These are phyloP conservation scores for Catagonus wagneri DNA, from an alignment of 2,113 vertebrate genomes.

Conservation along the genomic window DNA sequence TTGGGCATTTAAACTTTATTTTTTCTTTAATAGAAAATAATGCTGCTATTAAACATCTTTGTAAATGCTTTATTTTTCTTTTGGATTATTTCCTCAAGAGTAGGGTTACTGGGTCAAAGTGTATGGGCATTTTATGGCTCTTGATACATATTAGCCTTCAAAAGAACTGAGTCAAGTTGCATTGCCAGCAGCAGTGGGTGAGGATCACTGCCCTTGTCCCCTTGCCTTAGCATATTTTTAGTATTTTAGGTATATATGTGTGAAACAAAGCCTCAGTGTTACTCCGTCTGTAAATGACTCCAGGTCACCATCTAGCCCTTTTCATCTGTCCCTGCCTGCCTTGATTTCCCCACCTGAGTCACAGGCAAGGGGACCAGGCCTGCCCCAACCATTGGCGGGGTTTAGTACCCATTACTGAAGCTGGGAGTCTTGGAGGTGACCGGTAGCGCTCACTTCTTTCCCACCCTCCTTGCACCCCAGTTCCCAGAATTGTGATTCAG, in stretches of 20 bases:
- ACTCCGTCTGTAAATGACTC: not conserved
- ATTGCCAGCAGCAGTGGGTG: not conserved
- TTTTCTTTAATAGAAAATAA: conserved; percentile 61
- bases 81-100: conserved; percentile 51
- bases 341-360: not conserved
- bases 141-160: conserved; percentile 51
- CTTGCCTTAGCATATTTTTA: not conserved
- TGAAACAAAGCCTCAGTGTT: not conserved
- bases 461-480: not conserved
- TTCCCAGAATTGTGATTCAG: conserved; percentile 18
- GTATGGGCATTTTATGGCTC: conserved; percentile 59
- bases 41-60: conserved; percentile 56
- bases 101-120: conserved; percentile 18
- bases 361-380: not conserved
- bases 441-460: not conserved
- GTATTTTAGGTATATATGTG: not conserved
- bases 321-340: not conserved
- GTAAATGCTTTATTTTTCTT: conserved; percentile 72
- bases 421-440: not conserved
- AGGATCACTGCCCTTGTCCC: not conserved
- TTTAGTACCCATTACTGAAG: not conserved
- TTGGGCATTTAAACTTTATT: conserved; percentile 56
- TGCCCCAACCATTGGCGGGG: not conserved
- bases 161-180: not conserved
- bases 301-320: not conserved